Evolutionary conservation across 1,140 invertebrate species (phyloP), one percentile per base, ranked within the genome.

Genomic region (Leptinotarsa undecemlineata): DNA sequence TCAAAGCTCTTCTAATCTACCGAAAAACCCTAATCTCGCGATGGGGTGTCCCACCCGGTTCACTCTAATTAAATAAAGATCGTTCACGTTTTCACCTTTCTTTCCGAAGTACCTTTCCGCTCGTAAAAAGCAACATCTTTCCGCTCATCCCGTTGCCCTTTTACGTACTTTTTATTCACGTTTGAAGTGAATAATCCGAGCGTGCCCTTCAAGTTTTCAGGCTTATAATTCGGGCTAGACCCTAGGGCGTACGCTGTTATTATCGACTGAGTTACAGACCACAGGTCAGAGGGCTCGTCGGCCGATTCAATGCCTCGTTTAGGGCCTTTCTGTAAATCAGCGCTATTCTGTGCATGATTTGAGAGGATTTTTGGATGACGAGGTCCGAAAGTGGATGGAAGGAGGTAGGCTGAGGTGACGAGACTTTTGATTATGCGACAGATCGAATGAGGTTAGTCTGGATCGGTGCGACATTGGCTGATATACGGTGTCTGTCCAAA

Each of bases 271-370:
- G 69, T 71, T 71, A 71, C 42, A 57, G 69, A 73, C 72, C 72
- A 64, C 73, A 71, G 74, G 74, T 74, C 73, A 74, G 74, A 51
- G 63, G 47, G 68, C 42, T 26, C 69, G 62, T 64, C 62, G 23
- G 57, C 57, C 69, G 70, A 51, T 75, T 75, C 74, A 75, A 75
- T 75, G 74, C 68, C 68, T 75, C 74, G 74, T 75, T 75, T 75
- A 51, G 60, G 48, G 62, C 63, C 68, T 75, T 75, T 71, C 62
- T 70, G 42, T 71, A 71, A 75, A 75, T 75, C 74, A 75, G 69
- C 68, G 74, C 74, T 69, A 69, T 75, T 75, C 62, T 75, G 69
- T 63, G 60, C 74, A 70, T 71, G 67, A 71, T 70, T 75, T 70
- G 57, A 67, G 68, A 67, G 74, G 47, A 47, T 75, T 71, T 71